Base-by-base conservation (phyloP, 2,113 vertebrate species). In the Chloropsis hardwickii region DNA sequence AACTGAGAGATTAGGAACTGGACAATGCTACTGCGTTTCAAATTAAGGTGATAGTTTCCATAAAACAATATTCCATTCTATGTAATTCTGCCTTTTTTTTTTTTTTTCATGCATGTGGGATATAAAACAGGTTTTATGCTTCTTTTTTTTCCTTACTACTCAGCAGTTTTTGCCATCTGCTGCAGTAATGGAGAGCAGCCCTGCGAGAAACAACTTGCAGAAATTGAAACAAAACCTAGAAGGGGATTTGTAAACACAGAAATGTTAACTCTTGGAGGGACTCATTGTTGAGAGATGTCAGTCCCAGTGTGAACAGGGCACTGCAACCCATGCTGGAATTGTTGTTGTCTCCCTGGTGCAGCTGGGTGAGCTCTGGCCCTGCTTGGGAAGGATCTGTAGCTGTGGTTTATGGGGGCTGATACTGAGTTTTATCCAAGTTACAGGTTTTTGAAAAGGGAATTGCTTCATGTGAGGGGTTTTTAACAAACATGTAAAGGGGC, bases 141-240 rank as follows among this genome's bases (percentile, higher is more conserved):
- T 28, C 31, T 94, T 79, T 84, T 84, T 79, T 95, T 92, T 61
- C 71, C 54, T 47, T 74, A 14, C 67, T 76, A 39, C 73, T 95
- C 88, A 92, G 86, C 73, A 91, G 28, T 71, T 94, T 89, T 91
- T 87, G 61, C 73, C 78, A 70, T 92, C 86, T 95, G 90, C 73
- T 73, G 35, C 44, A 62, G 66, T 72, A 74, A 67, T 14, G 27
- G 91, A 92, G 66, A 88, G 31, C 27, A 44, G 58, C 20, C 61
- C 22, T 40, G 15, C 1, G 1, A 65, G 54, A 90, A 87, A 44
- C 37, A 66, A 44, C 86, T 54, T 77, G 45, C 11, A 85, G 74
- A 79, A 89, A 60, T 58, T 56, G 76, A 81, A 82, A 37, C 62
- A 79, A 82, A 93, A 60, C 35, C 35, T 58, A 12, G 61, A 66